Evolutionary conservation across 2,888 invertebrate genomes (phyloP), one percentile per base, ranked within the genome.

Genomic region (Chirona hameri): DNA sequence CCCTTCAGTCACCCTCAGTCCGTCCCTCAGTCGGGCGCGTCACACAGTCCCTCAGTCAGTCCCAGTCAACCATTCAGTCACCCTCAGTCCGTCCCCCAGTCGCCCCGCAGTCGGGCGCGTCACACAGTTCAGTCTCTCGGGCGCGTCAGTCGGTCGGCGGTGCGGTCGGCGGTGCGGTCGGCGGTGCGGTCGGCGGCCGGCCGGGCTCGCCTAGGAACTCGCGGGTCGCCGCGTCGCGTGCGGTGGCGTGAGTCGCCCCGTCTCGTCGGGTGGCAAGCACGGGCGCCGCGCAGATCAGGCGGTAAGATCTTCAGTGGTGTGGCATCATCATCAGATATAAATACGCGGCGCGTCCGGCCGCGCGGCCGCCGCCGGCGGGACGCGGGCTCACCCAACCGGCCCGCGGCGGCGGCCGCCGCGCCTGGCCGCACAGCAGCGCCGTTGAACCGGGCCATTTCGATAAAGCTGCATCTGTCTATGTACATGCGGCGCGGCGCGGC

Each of bases 391-490:
- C 21, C 39, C 24, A 9, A 24, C 24, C 76, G 46, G 76, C 46
- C 72, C 4, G 24, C n/a, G 60, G 24, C 4, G 18, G n/a, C 60
- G 60, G 24, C 60, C 60, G 60, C 60, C 1, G 60, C 60, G 21
- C 39, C 39, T 3, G 21, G 4, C 60, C 0, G 18, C 9, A 2
- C 21, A 21, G 60, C 60, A 60, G 60, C 21, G n/a, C 21, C 60
- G 24, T n/a, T n/a, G 18, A 60, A n/a, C 72, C 31, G 31, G 31
- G 72, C 31, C 31, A 18, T 31, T 31, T 31, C 72, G 18, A 72
- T 72, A 72, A 72, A 72, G 72, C 72, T 72, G 27, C 72, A 72
- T 31, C 18, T 69, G 60, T 65, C 65, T 72, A 72, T 72, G 72
- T 72, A 72, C 76, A 46, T 5, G 39, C 24, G 46, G 39, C 24